phyloP scores from a whole-genome alignment of 1,140 invertebrate species.

The Mactra quadrangularis region DNA sequence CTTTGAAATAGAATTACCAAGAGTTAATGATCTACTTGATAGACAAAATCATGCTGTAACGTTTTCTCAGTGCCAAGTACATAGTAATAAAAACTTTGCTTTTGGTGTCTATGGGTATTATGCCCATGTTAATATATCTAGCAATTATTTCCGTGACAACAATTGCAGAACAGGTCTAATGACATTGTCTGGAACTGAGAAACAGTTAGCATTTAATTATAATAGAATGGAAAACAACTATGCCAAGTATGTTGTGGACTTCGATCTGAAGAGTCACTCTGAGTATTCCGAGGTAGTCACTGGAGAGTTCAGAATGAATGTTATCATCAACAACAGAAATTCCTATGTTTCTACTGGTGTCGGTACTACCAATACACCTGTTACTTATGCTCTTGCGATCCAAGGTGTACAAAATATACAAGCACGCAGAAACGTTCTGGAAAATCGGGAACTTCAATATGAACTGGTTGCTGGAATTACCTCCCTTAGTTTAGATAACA shows the following conservation, averaged over 20 bases:
- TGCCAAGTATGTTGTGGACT: conserved; percentile 92
- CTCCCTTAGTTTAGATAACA: conserved; percentile 91
- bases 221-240: conserved; percentile 93
- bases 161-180: conserved; percentile 93
- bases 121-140: conserved; percentile 89
- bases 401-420: conserved; percentile 97
- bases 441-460: conserved; percentile 93
- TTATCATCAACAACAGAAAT: conserved; percentile 89
- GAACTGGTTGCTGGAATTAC: conserved; percentile 93
- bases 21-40: conserved; percentile 77
- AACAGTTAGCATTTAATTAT: conserved; percentile 91
- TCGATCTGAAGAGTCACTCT: conserved; percentile 95
- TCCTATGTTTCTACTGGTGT: conserved; percentile 57
- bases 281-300: conserved; percentile 94
- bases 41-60: conserved; percentile 76
- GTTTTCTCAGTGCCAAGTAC: conserved; percentile 74
- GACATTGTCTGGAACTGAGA: conserved; percentile 97
- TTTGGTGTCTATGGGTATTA: conserved; percentile 92
- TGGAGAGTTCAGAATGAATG: conserved; percentile 92
- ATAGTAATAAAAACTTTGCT: conserved; percentile 77
- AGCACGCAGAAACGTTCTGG: conserved; percentile 95
- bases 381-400: conserved; percentile 92
- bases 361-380: conserved; percentile 80
- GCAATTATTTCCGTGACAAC: conserved; percentile 94
- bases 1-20: conserved; percentile 87